Conservation (phyloP, 2,797 vertebrate genomes). For the Hydrocynus forskahlii region DNA sequence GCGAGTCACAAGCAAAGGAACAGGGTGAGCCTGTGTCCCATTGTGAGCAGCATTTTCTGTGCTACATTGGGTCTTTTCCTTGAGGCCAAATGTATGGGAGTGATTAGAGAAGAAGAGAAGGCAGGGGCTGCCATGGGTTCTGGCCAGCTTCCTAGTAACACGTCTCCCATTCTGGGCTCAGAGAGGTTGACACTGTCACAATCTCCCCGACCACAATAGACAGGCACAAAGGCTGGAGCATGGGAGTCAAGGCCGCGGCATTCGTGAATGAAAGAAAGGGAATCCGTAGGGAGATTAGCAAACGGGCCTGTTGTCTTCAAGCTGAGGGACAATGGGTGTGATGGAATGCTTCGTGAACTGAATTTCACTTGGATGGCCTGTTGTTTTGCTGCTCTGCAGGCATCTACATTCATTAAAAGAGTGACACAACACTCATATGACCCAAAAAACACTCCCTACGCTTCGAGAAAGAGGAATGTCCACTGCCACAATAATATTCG, state of each 20-base stretch:
- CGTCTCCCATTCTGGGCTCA: constrained; percentile 34
- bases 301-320: constrained; percentile 20
- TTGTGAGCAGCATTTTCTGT: constrained; percentile 47
- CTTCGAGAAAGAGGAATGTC: background rate
- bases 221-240: constrained; percentile 11
- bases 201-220: constrained; percentile 37
- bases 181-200: constrained; percentile 19
- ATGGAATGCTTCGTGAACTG: constrained; percentile 16
- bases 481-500: background rate
- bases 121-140: constrained; percentile 42
- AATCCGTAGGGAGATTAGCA: constrained; percentile 47
- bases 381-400: constrained; percentile 3
- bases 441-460: background rate
- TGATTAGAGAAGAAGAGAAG: constrained; percentile 50
- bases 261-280: constrained; percentile 17
- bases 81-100: constrained; percentile 58
- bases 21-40: constrained; percentile 41
- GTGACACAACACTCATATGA: background rate
- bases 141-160: constrained; percentile 49
- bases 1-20: constrained; percentile 51
- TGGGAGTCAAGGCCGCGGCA: constrained; percentile 1
- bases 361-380: constrained; percentile 12
- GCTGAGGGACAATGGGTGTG: constrained; percentile 23
- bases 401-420: background rate
- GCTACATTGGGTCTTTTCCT: constrained; percentile 33